Conservation (phyloP, 2,113 vertebrate species). For the Strix aluco region DNA sequence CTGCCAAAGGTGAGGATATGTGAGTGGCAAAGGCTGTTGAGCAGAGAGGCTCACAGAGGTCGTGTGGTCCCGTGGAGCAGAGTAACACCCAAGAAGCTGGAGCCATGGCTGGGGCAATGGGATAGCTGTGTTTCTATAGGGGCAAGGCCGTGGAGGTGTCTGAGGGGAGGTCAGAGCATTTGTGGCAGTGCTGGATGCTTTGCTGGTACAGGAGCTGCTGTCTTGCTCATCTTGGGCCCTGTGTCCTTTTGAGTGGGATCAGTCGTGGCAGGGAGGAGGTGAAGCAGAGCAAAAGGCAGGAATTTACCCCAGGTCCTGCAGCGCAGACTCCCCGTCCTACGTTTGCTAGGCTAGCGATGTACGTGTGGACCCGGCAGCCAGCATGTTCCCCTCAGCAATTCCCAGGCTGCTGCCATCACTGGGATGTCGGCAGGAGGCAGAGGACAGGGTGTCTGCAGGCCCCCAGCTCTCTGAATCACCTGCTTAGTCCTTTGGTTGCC, state of each 20-base stretch:
- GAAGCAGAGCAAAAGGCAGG: neutral
- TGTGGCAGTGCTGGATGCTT: neutral
- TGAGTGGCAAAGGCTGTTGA: neutral
- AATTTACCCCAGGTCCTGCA: neutral
- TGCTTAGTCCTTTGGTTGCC: neutral
- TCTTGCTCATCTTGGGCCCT: neutral
- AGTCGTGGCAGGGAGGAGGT: neutral
- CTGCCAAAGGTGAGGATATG: neutral
- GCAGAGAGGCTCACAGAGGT: neutral
- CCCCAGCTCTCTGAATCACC: slow-evolving; percentile 39
- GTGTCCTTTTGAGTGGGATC: neutral
- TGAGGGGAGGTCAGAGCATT: rapidly evolving
- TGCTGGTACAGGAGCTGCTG: neutral
- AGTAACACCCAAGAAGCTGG: neutral
- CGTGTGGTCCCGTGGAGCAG: neutral
- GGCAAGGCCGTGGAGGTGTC: rapidly evolving
- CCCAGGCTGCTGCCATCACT: neutral
- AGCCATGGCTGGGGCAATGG: neutral
- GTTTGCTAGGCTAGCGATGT: neutral
- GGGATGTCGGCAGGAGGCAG: neutral
- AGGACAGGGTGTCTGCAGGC: neutral
- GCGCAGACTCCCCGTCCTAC: neutral
- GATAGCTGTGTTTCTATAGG: rapidly evolving
- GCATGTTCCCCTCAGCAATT: neutral
- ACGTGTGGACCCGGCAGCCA: neutral